Conservation (phyloP, 2,888 invertebrate genomes). For the Volucella inanis region DNA sequence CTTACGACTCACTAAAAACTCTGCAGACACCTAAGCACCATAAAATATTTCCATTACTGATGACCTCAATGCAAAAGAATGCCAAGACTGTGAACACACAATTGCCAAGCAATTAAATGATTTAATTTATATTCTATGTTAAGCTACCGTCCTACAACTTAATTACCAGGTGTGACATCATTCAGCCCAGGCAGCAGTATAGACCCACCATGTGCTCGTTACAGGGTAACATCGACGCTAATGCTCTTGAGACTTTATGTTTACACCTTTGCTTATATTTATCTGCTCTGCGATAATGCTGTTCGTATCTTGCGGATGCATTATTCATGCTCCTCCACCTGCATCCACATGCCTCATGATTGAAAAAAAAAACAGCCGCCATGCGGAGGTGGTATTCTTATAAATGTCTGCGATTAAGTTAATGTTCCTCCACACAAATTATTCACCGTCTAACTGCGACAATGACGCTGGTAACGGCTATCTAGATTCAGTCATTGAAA, state of each 20-base stretch:
- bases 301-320: constrained; percentile 26
- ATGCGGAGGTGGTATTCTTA: background rate
- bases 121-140: background rate
- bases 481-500: constrained; percentile 1
- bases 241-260: background rate
- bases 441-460: background rate
- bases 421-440: background rate
- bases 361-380: background rate
- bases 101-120: constrained; percentile 40
- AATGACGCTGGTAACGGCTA: background rate
- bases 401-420: constrained; percentile 6
- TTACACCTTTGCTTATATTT: constrained; percentile 10
- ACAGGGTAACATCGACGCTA: background rate
- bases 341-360: constrained; percentile 29
- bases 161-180: constrained; percentile 69
- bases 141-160: constrained; percentile 41
- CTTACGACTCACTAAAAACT: too few species aligned
- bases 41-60: background rate
- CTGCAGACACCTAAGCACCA: background rate
- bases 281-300: background rate
- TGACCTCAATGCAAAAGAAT: constrained; percentile 50
- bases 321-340: constrained; percentile 62
- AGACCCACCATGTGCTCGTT: constrained; percentile 5
- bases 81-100: background rate
- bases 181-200: constrained; percentile 5